Evolutionary conservation across 2,113 vertebrate genomes (phyloP).

Genomic region (Steatornis caripensis): DNA sequence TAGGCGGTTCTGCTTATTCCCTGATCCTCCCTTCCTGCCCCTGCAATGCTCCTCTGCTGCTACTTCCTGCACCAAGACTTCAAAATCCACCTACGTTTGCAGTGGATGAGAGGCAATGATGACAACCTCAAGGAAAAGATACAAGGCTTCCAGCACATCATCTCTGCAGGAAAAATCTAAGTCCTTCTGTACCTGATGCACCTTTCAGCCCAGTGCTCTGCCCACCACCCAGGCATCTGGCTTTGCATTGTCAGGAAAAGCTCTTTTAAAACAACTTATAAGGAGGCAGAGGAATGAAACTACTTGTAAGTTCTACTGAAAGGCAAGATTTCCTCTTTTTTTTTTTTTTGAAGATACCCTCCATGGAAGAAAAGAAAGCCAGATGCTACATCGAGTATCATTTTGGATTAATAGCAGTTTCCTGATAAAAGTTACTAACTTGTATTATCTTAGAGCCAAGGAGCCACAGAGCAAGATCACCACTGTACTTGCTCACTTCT

Average conservation of each 20-base stretch:
- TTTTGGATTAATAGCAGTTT: background rate
- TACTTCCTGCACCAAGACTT: background rate
- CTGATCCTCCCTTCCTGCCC: background rate
- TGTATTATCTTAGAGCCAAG: background rate
- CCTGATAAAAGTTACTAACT: background rate
- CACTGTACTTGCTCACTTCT: background rate
- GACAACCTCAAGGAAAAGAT: background rate
- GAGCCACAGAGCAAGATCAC: background rate
- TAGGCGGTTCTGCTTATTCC: background rate
- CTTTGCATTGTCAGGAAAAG: background rate
- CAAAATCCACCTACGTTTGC: background rate
- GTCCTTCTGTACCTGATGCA: background rate
- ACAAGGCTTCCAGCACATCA: background rate
- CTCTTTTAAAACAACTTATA: background rate
- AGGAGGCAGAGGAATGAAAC: background rate
- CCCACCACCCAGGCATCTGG: background rate
- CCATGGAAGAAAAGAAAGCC: background rate
- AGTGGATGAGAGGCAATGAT: background rate
- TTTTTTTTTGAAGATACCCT: background rate
- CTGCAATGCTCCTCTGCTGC: background rate
- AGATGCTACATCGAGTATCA: accelerated
- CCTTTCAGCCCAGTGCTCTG: background rate
- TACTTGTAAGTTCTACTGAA: background rate
- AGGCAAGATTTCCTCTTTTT: background rate
- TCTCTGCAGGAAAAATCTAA: background rate